Evolutionary conservation across 1,140 invertebrate genomes (phyloP).

Genomic region (Pogonognathellus flavescens): DNA sequence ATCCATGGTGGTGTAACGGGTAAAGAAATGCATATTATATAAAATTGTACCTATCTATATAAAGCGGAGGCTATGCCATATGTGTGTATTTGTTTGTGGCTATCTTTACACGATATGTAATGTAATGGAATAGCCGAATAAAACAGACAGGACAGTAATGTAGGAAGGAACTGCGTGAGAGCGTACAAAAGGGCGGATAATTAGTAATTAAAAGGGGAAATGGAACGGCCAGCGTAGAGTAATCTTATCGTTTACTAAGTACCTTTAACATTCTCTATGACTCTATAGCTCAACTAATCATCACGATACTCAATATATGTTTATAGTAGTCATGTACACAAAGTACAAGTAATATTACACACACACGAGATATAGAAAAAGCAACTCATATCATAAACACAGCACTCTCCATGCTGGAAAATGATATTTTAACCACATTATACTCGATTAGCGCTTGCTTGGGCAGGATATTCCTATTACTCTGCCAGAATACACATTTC

Average conservation of each 20-base stretch:
- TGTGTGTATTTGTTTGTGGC: neutral
- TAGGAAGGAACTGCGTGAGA: conserved; percentile 45
- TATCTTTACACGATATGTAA: neutral
- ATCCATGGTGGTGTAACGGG: neutral
- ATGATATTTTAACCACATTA: too few relatives aligned
- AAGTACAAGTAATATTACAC: neutral
- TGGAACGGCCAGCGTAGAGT: conserved; percentile 30
- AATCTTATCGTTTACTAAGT: conserved; percentile 45
- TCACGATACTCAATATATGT: neutral
- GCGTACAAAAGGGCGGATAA: conserved; percentile 40
- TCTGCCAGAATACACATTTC: too few relatives aligned
- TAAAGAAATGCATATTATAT: too few relatives aligned
- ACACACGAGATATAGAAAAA: neutral
- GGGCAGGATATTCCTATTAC: too few relatives aligned
- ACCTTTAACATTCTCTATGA: neutral
- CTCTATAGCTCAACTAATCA: neutral
- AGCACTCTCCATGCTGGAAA: too few relatives aligned
- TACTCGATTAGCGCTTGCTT: too few relatives aligned
- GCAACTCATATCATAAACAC: too few relatives aligned
- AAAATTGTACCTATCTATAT: too few relatives aligned
- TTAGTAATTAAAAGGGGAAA: conserved; percentile 50
- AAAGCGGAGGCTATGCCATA: too few relatives aligned
- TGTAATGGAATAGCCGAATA: neutral
- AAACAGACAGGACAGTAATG: conserved; percentile 30
- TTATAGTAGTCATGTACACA: neutral